Percentiles rank a stretch among this genome's conserved stretches.
These are phyloP conservation scores for Mus spretus DNA, from an alignment of 2,797 vertebrate species.

Conservation along the genomic window DNA sequence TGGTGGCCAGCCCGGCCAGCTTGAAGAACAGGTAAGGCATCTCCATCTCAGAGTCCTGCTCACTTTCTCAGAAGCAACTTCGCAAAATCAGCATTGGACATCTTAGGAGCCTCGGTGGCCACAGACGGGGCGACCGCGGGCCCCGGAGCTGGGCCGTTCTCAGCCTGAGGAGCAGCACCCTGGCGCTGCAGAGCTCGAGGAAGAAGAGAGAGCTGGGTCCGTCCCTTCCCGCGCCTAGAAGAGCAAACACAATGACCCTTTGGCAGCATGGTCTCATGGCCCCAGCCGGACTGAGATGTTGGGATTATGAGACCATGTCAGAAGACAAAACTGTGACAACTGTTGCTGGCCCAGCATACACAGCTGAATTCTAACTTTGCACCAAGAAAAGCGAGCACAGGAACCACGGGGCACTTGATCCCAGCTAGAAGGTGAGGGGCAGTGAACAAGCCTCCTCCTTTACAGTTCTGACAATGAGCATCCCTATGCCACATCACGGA, in stretches of 20 bases:
- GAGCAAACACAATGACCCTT: constrained; percentile 22
- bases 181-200: constrained; percentile 95
- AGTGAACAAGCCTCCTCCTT: not conserved
- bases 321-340: not conserved
- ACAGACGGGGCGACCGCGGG: constrained; percentile 73
- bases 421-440: not conserved
- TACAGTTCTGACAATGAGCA: not conserved
- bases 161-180: constrained; percentile 88
- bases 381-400: not conserved
- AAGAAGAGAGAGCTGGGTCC: constrained; percentile 96
- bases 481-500: not conserved
- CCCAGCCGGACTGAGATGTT: not conserved
- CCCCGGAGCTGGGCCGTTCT: constrained; percentile 93
- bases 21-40: constrained; percentile 90
- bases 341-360: no score
- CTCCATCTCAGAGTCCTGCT: constrained; percentile 84
- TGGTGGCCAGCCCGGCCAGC: constrained; percentile 74
- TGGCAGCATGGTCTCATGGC: fast-evolving
- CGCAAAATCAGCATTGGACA: constrained; percentile 99
- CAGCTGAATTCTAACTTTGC: no score
- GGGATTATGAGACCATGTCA: not conserved
- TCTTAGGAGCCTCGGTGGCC: constrained; percentile 87
- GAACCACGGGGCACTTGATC: not conserved
- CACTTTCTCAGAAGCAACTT: constrained; percentile 97
- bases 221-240: constrained; percentile 95